Evolutionary conservation across 1,140 invertebrate species (phyloP), one percentile per base, ranked within the genome.

Genomic region (Fopius arisanus): DNA sequence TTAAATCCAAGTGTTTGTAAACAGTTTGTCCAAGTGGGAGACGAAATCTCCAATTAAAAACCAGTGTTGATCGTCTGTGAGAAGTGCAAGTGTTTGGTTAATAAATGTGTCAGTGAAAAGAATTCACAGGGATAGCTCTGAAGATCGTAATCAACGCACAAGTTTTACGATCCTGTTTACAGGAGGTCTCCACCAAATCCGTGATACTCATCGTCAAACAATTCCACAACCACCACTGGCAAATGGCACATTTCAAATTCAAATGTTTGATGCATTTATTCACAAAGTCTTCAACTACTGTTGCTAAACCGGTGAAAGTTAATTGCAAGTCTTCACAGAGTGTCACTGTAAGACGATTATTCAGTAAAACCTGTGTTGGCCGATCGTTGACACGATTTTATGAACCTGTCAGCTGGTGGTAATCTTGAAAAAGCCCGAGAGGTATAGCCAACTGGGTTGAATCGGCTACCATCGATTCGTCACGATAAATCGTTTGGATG

Each of bases 301-400:
- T 37, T 59, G n/a, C 41, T 48, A 26, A 29, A 66, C 10, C 37
- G 69, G 75, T 76, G 75, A 76, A 76, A 76, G 75, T 76, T 73
- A 76, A 76, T 76, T 74, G 67, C 70, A 16, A 67, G n/a, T 67
- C 43, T 37, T 73, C 63, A 48, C 54, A 41, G 21, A 68, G 48
- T 67, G 51, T 72, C 48, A 51, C 43, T 28, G 26, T 43, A 70
- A 37, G 33, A 37, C 33, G 33, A 37, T 62, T 4, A 19, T 59
- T 16, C 9, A 1, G 40, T 72, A 51, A 70, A 33, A 14, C 31
- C 29, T 16, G 41, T 33, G 37, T 40, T 43, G 51, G 21, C 37
- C 41, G 71, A 40, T 67, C 26, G 37, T 73, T 67, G 21, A 59
- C 54, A 59, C 54, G 12, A 59, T 59, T 59, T 28, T 23, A 59